phyloP scores from a whole-genome alignment of 2,888 invertebrate species.

The Clanis bilineata region DNA sequence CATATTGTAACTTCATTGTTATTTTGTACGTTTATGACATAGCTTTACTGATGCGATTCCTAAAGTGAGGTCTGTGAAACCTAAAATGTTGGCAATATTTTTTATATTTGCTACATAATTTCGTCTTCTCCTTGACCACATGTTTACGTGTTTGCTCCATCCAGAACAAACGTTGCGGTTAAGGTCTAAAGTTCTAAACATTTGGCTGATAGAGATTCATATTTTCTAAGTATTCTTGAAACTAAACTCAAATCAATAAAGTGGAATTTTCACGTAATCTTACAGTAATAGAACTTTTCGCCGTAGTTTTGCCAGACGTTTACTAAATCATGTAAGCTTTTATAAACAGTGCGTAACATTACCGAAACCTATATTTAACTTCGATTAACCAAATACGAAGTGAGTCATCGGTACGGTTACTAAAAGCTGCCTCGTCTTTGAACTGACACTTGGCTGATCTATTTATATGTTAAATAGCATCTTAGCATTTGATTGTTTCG shows the following conservation, averaged over 20 bases:
- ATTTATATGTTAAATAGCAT: constrained; percentile 48
- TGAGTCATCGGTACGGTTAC: constrained; percentile 69
- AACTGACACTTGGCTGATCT: constrained; percentile 62
- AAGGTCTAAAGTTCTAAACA: no score
- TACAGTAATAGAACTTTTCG: not conserved
- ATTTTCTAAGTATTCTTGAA: no score
- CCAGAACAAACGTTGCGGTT: no score
- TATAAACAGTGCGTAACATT: constrained; percentile 45
- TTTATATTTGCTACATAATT: no score
- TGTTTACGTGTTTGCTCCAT: no score
- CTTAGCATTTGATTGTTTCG: constrained; percentile 35
- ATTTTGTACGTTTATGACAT: not conserved
- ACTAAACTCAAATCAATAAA: no score
- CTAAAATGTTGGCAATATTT: no score
- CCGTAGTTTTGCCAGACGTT: constrained; percentile 15
- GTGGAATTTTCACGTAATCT: not conserved
- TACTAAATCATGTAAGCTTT: constrained; percentile 20
- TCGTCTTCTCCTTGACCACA: no score
- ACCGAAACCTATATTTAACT: constrained; percentile 58
- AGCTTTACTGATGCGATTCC: not conserved
- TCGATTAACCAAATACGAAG: constrained; percentile 70
- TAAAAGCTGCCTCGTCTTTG: constrained; percentile 61
- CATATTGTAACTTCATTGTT: not conserved
- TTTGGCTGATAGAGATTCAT: no score
- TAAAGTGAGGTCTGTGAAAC: no score